Evolutionary conservation across 2,888 invertebrate genomes (phyloP).

Genomic region (Drosophila pseudotakahashii): DNA sequence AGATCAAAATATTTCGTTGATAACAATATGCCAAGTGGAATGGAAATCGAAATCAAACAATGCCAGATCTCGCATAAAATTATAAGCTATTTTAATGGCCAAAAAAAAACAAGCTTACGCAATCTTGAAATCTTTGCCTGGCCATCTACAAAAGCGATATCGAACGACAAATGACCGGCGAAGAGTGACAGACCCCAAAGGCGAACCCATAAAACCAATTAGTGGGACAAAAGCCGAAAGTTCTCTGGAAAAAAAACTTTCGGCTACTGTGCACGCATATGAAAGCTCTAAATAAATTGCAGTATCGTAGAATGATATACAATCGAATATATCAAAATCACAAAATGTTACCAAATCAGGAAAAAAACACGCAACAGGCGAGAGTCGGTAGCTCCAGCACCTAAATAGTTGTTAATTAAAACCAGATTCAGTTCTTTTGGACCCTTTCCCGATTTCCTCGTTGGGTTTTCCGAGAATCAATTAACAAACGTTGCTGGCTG

Average conservation of each 20-base stretch:
- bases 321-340: conserved; percentile 30
- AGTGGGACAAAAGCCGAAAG: conserved; percentile 34
- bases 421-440: conserved; percentile 47
- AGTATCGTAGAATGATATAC: conserved; percentile 30
- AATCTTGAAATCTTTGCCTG: conserved; percentile 50
- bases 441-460: conserved; percentile 2
- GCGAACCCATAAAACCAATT: conserved; percentile 47
- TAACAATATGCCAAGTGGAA: conserved; percentile 58
- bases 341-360: conserved; percentile 62
- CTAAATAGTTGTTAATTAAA: conserved; percentile 80
- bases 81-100: conserved; percentile 60
- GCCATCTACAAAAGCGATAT: conserved; percentile 35
- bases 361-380: conserved; percentile 57
- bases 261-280: conserved; percentile 54
- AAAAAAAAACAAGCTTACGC: conserved; percentile 32
- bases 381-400: conserved; percentile 46
- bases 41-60: conserved; percentile 54
- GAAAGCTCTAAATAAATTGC: conserved; percentile 10
- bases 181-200: conserved; percentile 34
- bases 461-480: conserved; percentile 69
- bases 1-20: conserved; percentile 59
- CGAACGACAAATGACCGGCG: conserved; percentile 57
- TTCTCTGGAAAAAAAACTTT: conserved; percentile 14
- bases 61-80: conserved; percentile 65
- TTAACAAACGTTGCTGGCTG: conserved; percentile 80